Evolutionary conservation across 2,113 vertebrate species (phyloP).

Genomic region (Ciconia boyciana): DNA sequence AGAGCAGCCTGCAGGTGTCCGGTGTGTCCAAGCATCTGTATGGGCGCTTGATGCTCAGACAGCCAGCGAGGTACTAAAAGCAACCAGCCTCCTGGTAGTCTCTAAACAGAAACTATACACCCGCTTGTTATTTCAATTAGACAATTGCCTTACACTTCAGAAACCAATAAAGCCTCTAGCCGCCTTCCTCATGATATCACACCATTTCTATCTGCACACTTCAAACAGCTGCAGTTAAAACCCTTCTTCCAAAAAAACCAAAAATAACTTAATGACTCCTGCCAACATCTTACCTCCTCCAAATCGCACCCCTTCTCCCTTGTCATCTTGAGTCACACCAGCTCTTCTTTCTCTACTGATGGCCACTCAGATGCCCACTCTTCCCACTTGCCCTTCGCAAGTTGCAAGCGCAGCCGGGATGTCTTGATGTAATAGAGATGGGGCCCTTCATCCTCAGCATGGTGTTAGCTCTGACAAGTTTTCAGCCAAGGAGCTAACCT

Average conservation of each 20-base stretch:
- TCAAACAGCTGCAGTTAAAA: neutral
- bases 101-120: neutral
- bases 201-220: neutral
- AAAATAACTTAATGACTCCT: neutral
- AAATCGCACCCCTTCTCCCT: neutral
- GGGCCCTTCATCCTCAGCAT: neutral
- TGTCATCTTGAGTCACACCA: fast-evolving
- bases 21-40: fast-evolving
- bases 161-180: neutral
- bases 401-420: fast-evolving
- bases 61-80: neutral
- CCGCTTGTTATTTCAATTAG: neutral
- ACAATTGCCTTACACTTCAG: neutral
- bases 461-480: neutral
- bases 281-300: neutral
- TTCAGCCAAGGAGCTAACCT: neutral
- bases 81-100: neutral
- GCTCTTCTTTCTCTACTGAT: fast-evolving
- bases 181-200: neutral
- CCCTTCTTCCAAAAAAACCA: neutral
- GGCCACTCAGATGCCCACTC: fast-evolving
- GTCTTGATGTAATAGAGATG: fast-evolving
- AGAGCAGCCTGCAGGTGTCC: neutral
- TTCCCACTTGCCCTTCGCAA: neutral
- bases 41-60: fast-evolving